Evolutionary conservation across 2,797 vertebrate species (phyloP), one percentile per base, ranked within the genome.

Genomic region (Muscicapa striata): DNA sequence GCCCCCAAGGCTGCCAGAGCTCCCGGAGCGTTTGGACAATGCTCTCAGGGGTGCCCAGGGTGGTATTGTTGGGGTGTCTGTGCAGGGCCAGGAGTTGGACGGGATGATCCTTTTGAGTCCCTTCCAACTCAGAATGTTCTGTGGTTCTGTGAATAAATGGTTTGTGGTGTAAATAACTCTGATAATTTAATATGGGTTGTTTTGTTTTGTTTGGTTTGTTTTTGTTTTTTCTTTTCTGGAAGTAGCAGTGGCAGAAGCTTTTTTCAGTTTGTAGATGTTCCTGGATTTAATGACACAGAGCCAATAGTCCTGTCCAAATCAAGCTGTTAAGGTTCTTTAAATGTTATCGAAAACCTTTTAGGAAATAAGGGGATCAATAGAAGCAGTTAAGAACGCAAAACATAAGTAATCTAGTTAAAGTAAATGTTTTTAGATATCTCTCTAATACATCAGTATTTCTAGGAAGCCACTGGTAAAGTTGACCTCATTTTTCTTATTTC

Each of bases 201-300:
- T 49, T 70, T 41, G 11, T 1, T 13, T 36, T 41, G 8, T 0
- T 7, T 32, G 27, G 16, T 5, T 22, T 0, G 5, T 18, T 55
- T 16, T 4, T 0, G 40, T 7, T 34, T 64, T 17, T 8, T 36
- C 13, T 11, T 55, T 51, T 2, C 23, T 77, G 45, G 8, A 54
- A 69, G 18, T n/a, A 29, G 4, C 13, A 40, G 51, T 68, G 57
- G 9, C n/a, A 82, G 85, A 73, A 69, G 34, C 1, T 32, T 4
- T 69, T 52, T 67, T 64, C 49, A n/a, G 8, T 51, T 64, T 5
- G 29, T 12, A 49, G 30, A 5, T 32, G 10, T 32, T 52, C 13
- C 5, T 40, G 22, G 26, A 1, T 70, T 77, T 83, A 74, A 18
- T 79, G 27, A 5, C 34, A 8, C 23, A 13, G 9, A 51, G 3